Conservation (phyloP, 2,888 invertebrate species). For the Antheraea yamamai region DNA sequence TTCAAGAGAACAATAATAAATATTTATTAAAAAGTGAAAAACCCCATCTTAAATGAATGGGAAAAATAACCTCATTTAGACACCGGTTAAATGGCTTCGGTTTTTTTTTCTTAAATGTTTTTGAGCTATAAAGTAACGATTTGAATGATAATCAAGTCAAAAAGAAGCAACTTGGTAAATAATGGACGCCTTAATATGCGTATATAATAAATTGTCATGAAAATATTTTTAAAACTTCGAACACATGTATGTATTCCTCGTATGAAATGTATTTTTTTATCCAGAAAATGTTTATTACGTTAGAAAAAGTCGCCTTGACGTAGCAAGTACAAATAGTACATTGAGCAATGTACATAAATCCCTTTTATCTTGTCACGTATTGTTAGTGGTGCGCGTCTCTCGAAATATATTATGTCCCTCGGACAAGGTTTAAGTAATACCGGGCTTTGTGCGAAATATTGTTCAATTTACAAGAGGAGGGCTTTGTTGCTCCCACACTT, state of each 20-base stretch:
- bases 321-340: conserved; percentile 6
- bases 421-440: conserved; percentile 23
- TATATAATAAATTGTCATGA: no score
- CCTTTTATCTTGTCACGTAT: conserved; percentile 21
- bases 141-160: no score
- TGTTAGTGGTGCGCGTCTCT: conserved; percentile 19
- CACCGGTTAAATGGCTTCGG: no score
- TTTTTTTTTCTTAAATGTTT: no score
- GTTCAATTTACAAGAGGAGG: conserved; percentile 20
- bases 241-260: background rate
- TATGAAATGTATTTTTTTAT: background rate
- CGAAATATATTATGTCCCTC: conserved; percentile 21
- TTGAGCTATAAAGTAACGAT: no score
- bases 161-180: no score
- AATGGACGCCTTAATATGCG: no score
- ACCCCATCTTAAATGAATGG: no score
- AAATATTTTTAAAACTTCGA: no score
- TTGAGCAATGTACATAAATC: conserved; percentile 20
- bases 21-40: no score
- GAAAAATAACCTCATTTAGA: no score
- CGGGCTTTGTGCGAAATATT: conserved; percentile 35
- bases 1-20: no score
- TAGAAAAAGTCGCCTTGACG: conserved; percentile 7
- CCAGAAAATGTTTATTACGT: background rate
- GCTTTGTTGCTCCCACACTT: conserved; percentile 17